A percentile compares a stretch with the other conserved stretches of the same genome.
Evolutionary conservation across 2,113 vertebrate genomes (phyloP).

Genomic region (Eulemur rufifrons): DNA sequence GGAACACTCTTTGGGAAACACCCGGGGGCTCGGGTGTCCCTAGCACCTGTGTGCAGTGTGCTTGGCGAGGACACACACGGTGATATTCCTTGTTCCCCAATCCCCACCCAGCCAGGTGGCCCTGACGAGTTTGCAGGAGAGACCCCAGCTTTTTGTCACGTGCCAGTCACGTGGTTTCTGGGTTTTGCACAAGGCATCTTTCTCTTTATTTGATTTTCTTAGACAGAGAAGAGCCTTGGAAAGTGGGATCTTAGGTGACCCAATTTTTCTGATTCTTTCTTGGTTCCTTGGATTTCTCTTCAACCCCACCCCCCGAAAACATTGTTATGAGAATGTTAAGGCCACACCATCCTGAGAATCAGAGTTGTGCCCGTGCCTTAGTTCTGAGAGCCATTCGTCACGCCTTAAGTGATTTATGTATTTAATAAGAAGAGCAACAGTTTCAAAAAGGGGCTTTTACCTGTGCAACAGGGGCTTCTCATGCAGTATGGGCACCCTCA

Average conservation of each 20-base stretch:
- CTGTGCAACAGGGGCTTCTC: not conserved
- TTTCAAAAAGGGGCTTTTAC: not conserved
- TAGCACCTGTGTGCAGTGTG: no score
- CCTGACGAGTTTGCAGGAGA: fast-evolving
- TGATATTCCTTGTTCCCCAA: not conserved
- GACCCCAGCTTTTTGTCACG: not conserved
- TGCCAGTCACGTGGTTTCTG: fast-evolving
- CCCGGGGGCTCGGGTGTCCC: not conserved
- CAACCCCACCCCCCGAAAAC: not conserved
- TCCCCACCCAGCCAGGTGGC: not conserved
- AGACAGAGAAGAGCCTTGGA: not conserved
- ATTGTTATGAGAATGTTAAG: not conserved
- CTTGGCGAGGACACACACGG: not conserved
- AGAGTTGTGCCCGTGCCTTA: not conserved
- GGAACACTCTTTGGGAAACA: not conserved
- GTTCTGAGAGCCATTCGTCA: not conserved
- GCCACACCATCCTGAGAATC: not conserved
- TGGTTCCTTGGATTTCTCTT: not conserved
- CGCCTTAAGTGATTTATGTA: not conserved
- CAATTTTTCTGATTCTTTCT: not conserved
- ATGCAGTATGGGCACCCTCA: not conserved
- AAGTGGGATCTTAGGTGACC: not conserved
- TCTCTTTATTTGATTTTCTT: not conserved
- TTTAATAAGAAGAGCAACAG: not conserved
- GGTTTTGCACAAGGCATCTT: not conserved